phyloP scores from a whole-genome alignment of 2,888 invertebrate genomes.

The Drosophila testacea region DNA sequence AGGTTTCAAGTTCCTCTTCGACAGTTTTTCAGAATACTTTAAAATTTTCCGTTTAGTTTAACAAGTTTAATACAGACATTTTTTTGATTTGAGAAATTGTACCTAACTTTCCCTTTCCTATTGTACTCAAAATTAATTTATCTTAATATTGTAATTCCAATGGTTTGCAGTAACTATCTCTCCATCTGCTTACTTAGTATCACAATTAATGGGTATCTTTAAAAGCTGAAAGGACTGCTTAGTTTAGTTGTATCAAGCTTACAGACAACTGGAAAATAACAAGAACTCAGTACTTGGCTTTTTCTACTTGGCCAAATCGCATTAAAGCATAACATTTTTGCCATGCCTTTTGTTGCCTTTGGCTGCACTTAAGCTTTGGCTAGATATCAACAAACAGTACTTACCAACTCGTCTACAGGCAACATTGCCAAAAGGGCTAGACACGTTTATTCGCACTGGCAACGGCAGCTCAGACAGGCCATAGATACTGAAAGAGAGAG shows the following conservation, averaged over 20 bases:
- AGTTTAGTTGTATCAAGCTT: conserved; percentile 32
- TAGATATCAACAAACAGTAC: conserved; percentile 73
- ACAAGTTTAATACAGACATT: too few species aligned
- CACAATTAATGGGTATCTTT: conserved; percentile 1
- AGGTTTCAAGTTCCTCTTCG: too few species aligned
- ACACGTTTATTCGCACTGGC: conserved; percentile 32
- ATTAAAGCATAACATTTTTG: conserved; percentile 63
- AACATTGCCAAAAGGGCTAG: conserved; percentile 55
- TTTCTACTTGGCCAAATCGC: conserved; percentile 55
- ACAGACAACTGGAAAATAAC: conserved; percentile 50
- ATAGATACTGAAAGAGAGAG: conserved; percentile 1
- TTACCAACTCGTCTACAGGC: conserved; percentile 59
- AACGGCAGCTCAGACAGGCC: conserved; percentile 5
- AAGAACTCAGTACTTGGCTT: conserved; percentile 27
- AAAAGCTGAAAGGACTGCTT: conserved; percentile 20
- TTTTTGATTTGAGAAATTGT: too few species aligned
- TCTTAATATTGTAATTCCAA: too few species aligned
- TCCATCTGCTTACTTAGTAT: not conserved
- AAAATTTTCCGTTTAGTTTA: too few species aligned
- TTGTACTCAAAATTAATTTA: too few species aligned
- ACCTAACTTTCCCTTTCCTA: too few species aligned
- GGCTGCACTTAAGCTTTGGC: conserved; percentile 70
- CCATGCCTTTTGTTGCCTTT: conserved; percentile 58
- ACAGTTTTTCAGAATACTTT: too few species aligned
- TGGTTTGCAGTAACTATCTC: not conserved